Conservation (phyloP, 2,113 vertebrate genomes). For the Corythoichthys haematopterus region DNA sequence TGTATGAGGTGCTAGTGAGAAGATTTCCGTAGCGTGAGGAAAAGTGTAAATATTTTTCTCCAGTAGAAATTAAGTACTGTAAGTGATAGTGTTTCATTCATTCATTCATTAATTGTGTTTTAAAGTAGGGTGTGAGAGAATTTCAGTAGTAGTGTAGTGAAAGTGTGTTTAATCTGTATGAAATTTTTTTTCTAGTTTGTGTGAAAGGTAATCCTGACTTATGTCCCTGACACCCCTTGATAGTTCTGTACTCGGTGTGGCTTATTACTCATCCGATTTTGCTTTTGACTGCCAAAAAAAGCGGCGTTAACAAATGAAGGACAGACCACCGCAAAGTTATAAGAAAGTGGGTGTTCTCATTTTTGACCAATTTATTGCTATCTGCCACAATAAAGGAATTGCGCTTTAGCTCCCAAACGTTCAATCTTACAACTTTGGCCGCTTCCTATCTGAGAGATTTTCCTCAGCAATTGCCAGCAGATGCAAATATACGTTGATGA, state of each 20-base stretch:
- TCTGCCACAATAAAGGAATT: background rate
- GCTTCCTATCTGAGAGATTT: background rate
- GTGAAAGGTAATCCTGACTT: too few species aligned
- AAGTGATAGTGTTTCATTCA: background rate
- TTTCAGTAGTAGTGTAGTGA: background rate
- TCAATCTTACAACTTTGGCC: background rate
- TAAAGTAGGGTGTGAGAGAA: background rate
- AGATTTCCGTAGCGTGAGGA: too few species aligned
- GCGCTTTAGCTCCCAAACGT: background rate
- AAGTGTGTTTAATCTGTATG: too few species aligned
- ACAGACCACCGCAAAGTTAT: background rate
- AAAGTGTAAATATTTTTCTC: too few species aligned
- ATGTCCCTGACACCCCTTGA: background rate
- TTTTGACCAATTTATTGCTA: background rate
- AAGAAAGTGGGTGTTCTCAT: background rate
- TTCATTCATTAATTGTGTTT: background rate
- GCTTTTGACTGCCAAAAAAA: background rate
- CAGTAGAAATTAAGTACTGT: background rate
- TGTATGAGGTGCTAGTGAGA: background rate
- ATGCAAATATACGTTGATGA: constrained; percentile 17
- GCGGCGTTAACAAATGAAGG: background rate
- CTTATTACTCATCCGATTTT: background rate
- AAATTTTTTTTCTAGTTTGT: too few species aligned
- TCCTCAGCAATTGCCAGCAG: background rate
- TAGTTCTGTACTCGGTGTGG: background rate